Conservation (phyloP, 2,888 invertebrate genomes). For the Hemithea aestivaria region DNA sequence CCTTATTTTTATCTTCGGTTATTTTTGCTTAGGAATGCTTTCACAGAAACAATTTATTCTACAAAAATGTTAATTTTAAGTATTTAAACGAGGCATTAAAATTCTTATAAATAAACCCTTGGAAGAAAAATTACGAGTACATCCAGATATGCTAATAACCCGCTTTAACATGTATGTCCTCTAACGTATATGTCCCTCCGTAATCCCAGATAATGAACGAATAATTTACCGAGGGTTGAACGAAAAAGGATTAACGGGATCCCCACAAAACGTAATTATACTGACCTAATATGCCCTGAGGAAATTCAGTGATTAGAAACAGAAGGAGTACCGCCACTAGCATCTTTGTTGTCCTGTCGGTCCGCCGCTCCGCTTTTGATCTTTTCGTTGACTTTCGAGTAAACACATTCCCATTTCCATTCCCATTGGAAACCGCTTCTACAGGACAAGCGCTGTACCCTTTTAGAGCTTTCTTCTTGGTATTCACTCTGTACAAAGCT, state of each 20-base stretch:
- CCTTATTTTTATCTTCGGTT: no score
- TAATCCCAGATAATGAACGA: no score
- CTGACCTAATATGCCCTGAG: slow-evolving; percentile 86
- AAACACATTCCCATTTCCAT: slow-evolving; percentile 61
- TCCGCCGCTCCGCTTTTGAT: slow-evolving; percentile 63
- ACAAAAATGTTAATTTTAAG: no score
- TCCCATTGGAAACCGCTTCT: slow-evolving; percentile 44
- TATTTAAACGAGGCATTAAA: no score
- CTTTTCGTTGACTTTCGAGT: slow-evolving; percentile 62
- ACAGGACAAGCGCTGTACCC: slow-evolving; percentile 67
- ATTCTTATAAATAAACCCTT: not conserved
- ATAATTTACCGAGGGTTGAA: not conserved
- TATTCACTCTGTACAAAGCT: slow-evolving; percentile 83
- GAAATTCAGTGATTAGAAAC: slow-evolving; percentile 94
- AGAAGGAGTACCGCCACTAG: slow-evolving; percentile 91
- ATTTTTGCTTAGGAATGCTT: no score
- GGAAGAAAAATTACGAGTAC: no score
- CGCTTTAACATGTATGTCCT: no score
- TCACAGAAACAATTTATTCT: no score
- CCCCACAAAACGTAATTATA: slow-evolving; percentile 1
- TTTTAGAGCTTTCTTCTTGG: slow-evolving; percentile 81
- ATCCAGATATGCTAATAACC: no score
- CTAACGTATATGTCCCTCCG: no score
- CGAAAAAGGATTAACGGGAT: not conserved
- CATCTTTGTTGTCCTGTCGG: slow-evolving; percentile 93